phyloP scores from a whole-genome alignment of 2,888 invertebrate genomes.

The Ellobium chinense region DNA sequence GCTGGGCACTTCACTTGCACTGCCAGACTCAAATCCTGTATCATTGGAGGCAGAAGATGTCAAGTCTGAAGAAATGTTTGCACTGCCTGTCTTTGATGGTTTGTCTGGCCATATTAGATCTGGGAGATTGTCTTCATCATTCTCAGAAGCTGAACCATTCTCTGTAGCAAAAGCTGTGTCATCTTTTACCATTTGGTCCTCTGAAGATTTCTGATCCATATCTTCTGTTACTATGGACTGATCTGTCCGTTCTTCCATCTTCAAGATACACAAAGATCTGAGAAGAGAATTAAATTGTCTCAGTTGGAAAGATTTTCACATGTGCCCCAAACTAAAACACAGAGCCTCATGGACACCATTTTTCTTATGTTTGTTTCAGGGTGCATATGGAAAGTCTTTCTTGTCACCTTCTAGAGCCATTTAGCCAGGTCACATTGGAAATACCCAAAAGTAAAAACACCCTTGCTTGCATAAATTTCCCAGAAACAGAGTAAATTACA shows the following conservation, averaged over 20 bases:
- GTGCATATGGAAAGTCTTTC: too few species aligned
- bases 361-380: too few species aligned
- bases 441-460: too few species aligned
- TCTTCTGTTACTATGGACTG: too few species aligned
- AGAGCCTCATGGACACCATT: too few species aligned
- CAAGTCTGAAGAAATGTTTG: constrained; percentile 1
- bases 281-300: background rate
- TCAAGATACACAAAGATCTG: background rate
- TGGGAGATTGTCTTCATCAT: constrained; percentile 1
- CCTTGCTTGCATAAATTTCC: too few species aligned
- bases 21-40: constrained; percentile 42
- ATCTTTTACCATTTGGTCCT: background rate
- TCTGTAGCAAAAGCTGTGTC: background rate
- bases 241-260: constrained; percentile 13
- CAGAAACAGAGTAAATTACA: too few species aligned
- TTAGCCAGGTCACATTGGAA: too few species aligned
- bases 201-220: background rate
- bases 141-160: background rate
- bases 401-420: too few species aligned
- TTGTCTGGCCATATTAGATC: constrained; percentile 25
- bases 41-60: constrained; percentile 31
- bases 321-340: background rate
- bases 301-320: background rate
- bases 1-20: constrained; percentile 25
- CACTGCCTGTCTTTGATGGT: background rate